Base-by-base conservation (phyloP, 53 echinoderm and acorn worm species). In the Henricia sp. region DNA sequence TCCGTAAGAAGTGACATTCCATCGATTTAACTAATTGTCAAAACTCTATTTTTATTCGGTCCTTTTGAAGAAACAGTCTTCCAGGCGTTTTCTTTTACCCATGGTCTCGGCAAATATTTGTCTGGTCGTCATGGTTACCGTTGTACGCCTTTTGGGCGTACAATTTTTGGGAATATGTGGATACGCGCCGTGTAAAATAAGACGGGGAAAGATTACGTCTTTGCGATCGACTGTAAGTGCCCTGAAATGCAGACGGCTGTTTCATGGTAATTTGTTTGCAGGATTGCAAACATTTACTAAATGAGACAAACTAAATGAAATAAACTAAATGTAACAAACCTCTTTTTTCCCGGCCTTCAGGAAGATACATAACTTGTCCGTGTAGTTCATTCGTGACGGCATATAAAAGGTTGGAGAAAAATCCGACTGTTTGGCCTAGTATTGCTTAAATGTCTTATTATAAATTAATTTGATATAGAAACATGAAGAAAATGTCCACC, bases 131-230 rank as follows among this genome's bases (percentile, higher is more conserved):
- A 76, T 39, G 29, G 76, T 56, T 58, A 76, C 76, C 6, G 3
- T n/a, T 38, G 67, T 67, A 67, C 76, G 42, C 76, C 76, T 76
- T 76, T n/a, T 41, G 30, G 56, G 57, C 59, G 59, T 25, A 76
- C 58, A 41, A 37, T 28, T 59, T 52, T 73, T 74, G 16, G 6
- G 37, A 28, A 76, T 38, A n/a, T 58, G 59, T 57, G 36, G 76
- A 59, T 59, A n/a, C n/a, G 59, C 38, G 24, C 56, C 59, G 37
- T 58, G 59, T 27, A 37, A 35, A n/a, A 33, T 14, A 21, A 55
- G 56, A 55, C 43, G 32, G 57, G 16, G 14, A 76, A 58, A 28
- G 57, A 58, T 59, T 76, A 76, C 41, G 57, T 59, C 23, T 27
- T 23, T 41, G 21, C 11, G 36, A 33, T 41, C 33, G 62, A 28